A percentile compares a stretch with the other conserved stretches of the same genome.
Evolutionary conservation across 2,797 vertebrate genomes (phyloP).

Genomic region (Enteromius afrohamiltoni): DNA sequence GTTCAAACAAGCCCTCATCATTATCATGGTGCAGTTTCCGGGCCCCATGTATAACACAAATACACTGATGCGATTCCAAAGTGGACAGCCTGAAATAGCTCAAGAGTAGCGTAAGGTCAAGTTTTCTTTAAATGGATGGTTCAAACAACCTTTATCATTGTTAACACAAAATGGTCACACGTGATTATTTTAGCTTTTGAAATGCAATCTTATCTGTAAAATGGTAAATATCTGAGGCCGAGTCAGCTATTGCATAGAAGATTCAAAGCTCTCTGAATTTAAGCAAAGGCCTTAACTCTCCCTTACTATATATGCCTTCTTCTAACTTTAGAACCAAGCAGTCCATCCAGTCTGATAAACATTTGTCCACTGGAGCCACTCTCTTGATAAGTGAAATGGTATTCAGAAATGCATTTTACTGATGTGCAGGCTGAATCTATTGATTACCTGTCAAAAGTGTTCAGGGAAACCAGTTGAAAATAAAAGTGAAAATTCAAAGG

Average conservation of each 20-base stretch:
- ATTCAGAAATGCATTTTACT: slow-evolving; percentile 5
- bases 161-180: slow-evolving; percentile 21
- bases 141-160: slow-evolving; percentile 28
- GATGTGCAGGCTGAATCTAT: slow-evolving; percentile 30
- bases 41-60: slow-evolving; percentile 20
- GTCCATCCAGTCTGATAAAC: neutral
- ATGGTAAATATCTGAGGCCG: neutral
- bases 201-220: slow-evolving; percentile 4
- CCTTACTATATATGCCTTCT: neutral
- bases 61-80: slow-evolving; percentile 37
- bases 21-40: slow-evolving; percentile 33
- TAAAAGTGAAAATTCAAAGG: neutral
- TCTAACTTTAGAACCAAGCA: neutral
- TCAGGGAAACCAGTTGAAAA: slow-evolving; percentile 11
- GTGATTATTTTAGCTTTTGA: neutral
- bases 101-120: slow-evolving; percentile 16
- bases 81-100: slow-evolving; percentile 43
- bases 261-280: neutral
- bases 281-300: neutral
- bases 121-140: slow-evolving; percentile 17
- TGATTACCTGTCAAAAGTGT: slow-evolving; percentile 33
- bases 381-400: slow-evolving; percentile 3
- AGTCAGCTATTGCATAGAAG: neutral
- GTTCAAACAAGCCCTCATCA: slow-evolving; percentile 42
- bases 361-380: neutral